Evolutionary conservation across 2,113 vertebrate species (phyloP), one percentile per base, ranked within the genome.

Genomic region (Cepphus grylle): DNA sequence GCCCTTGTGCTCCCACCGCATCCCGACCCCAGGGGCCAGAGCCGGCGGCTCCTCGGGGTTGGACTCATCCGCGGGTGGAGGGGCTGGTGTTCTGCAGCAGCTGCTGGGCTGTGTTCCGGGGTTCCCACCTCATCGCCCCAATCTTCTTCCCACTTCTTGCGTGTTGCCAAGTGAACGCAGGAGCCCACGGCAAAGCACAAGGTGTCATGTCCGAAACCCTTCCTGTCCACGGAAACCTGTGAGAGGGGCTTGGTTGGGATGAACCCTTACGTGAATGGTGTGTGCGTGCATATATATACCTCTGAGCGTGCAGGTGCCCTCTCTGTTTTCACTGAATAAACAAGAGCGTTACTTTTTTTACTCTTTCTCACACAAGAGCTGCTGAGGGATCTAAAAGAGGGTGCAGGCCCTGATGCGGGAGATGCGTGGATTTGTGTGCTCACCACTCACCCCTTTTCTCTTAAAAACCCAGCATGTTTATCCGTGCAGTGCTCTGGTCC

Each of bases 51-150:
- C 26, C 40, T 34, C 1, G 0, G 45, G 43, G 7, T 27, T 76
- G 81, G 58, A 2, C 22, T n/a, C 55, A 1, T 9, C 50, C 6
- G 5, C 7, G 50, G 22, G 26, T 7, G 42, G 34, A 79, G 38
- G 19, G 62, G 69, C 69, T 86, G 61, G 43, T 52, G 40, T 2
- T 0, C 2, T 6, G 8, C 17, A 7, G 29, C 4, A 1, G 65
- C n/a, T 30, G 78, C 43, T 19, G 38, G 61, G 45, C 58, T 12
- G 25, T 4, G 50, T 38, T 88, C 59, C 55, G 69, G 83, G 83
- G 32, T 34, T 78, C 47, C 45, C 21, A 22, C 22, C 26, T 10
- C 15, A 1, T 38, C 0, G 0, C 18, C n/a, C 14, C 36, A 1
- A 1, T 12, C 58, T 52, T 40, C 32, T 77, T 32, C 58, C 25